Base-by-base conservation (phyloP, 2,888 invertebrate genomes). In the Melikaiella ostensackeni region DNA sequence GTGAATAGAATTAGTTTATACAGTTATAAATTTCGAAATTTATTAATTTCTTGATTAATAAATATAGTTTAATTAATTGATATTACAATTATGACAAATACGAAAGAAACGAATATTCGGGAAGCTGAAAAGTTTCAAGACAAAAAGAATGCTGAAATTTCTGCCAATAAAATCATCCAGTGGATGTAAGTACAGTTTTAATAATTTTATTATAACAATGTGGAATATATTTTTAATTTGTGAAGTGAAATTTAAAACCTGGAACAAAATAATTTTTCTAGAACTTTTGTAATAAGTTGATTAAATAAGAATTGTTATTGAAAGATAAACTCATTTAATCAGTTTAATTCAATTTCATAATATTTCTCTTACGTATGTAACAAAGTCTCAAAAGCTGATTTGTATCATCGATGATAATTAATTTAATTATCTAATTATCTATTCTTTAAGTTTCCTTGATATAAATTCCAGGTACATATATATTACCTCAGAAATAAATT, bases 111-210 rank as follows among this genome's bases (percentile, higher is more conserved):
- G n/a, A 50, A 24, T n/a, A 21, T 2, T 27, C 9, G 30, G n/a
- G 55, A 50, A 30, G 30, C 3, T 70, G 30, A 50, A 30, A 70
- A 30, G 5, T 30, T 5, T n/a, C 70, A 30, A n/a, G 70, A 50
- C 27, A 70, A 50, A 2, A 24, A 19, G 11, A 70, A 55, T 6
- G n/a, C n/a, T 50, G 33, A n/a, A 33, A 9, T 50, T 30, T 42
- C 64, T 42, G 4, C 50, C 30, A 70, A 46, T 55, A 46, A 46
- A 70, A 55, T 70, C 2, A 5, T 70, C 21, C 50, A 70, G 13
- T 70, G 50, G 70, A 50, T 55, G 70, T 70, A 33, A 70, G 70
- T 70, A 21, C 19, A 63, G 35, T 35, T 24, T 33, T 35, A n/a
- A 6, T 30, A 21, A 55, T 42, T 21, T 55, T 55, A 55, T 55